Conservation (phyloP, 1,140 invertebrate genomes). For the Cydia pomonella region DNA sequence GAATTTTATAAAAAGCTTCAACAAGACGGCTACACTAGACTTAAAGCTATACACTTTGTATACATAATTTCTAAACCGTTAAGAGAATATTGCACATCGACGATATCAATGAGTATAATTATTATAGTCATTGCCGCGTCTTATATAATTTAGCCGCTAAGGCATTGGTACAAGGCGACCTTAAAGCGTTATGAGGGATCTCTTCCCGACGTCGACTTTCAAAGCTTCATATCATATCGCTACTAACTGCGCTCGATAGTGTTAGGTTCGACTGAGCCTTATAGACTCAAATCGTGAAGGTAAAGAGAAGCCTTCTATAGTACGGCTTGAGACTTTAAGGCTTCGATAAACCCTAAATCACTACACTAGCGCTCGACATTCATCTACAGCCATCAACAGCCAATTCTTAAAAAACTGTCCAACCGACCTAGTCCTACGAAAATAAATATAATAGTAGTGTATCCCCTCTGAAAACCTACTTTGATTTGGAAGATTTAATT, state of each 20-base stretch:
- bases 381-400: background rate
- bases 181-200: conserved; percentile 46
- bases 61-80: conserved; percentile 75
- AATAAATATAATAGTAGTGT: background rate
- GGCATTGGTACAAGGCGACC: conserved; percentile 65
- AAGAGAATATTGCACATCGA: conserved; percentile 76
- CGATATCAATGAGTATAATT: conserved; percentile 46
- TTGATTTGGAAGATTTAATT: conserved; percentile 16
- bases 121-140: conserved; percentile 39
- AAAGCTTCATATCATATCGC: conserved; percentile 19
- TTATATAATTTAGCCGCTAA: conserved; percentile 53
- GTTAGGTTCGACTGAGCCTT: background rate
- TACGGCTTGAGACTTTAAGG: background rate
- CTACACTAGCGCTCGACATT: background rate
- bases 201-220: conserved; percentile 34
- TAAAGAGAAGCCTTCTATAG: background rate
- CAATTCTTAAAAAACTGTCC: background rate
- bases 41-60: conserved; percentile 78
- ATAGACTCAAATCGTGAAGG: background rate
- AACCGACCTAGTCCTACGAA: background rate
- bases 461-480: conserved; percentile 2
- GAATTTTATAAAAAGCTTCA: conserved; percentile 79
- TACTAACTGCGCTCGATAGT: background rate
- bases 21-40: conserved; percentile 77
- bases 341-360: background rate